Percentiles rank a stretch among this genome's conserved stretches.
Evolutionary conservation across 2,888 invertebrate genomes (phyloP).

Genomic region (Latrodectus elegans): DNA sequence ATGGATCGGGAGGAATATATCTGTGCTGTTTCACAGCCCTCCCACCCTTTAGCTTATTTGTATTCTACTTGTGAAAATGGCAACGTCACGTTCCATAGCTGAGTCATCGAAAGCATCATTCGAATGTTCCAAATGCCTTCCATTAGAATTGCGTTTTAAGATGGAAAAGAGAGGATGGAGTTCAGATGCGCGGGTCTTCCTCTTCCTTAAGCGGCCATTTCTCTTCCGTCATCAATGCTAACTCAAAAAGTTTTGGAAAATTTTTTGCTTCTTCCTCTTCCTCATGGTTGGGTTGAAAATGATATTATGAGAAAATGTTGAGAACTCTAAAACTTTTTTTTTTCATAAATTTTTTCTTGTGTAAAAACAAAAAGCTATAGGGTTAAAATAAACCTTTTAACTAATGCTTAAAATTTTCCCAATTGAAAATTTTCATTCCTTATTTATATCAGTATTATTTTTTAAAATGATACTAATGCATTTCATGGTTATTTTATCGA

Average conservation of each 20-base stretch:
- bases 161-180: slow-evolving; percentile 20
- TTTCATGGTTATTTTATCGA: no score
- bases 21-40: not conserved
- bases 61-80: slow-evolving; percentile 22
- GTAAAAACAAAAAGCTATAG: no score
- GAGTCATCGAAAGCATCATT: slow-evolving; percentile 49
- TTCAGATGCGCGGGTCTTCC: slow-evolving; percentile 16
- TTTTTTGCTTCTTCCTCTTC: not conserved
- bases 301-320: no score
- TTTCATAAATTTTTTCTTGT: no score
- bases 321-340: no score
- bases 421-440: no score
- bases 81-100: slow-evolving; percentile 34
- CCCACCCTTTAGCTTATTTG: slow-evolving; percentile 9
- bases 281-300: no score
- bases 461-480: no score
- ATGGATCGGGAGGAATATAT: not conserved
- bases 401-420: no score
- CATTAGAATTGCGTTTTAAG: slow-evolving; percentile 33
- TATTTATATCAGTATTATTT: no score
- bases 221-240: not conserved
- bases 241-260: not conserved
- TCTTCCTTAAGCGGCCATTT: slow-evolving; percentile 22
- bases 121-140: slow-evolving; percentile 46
- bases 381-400: no score